Evolutionary conservation across 2,113 vertebrate species (phyloP), one percentile per base, ranked within the genome.

Genomic region (Cottus gobio): DNA sequence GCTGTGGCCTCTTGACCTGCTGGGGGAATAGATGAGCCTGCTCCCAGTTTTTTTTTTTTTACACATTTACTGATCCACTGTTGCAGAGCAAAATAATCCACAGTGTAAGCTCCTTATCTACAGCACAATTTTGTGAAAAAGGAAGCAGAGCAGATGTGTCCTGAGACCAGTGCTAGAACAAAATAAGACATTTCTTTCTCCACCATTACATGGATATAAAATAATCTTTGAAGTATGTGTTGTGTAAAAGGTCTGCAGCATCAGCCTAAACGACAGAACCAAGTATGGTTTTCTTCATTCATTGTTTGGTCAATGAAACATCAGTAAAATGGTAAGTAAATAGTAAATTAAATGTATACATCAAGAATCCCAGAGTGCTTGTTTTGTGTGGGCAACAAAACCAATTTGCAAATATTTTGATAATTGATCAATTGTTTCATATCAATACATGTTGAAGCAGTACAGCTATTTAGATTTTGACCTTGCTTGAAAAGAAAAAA

Each of bases 61-160:
- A 76, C 81, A 87, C 71, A 72, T 71, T 82, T 65, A 85, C 87
- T 91, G 89, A 89, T 90, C 80, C 90, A 79, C 80, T 83, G 80
- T 72, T 77, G 81, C 77, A 80, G 69, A 30, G 58, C 87, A 87
- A 81, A 87, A 84, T 93, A 94, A 94, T 95, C 93, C 92, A 90
- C 79, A 75, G 64, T 89, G 83, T 94, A 95, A 94, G 88, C 89
- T 91, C 75, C 90, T 94, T 93, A 92, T 93, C 82, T 74, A 37
- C 74, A 87, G 88, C 81, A 86, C 85, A 88, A 72, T 89, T 91
- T 90, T 75, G 71, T 50, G 44, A 57, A 79, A 90, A 91, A 81
- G 74, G 80, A 90, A 86, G 73, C 80, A 79, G 44, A 77, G 75
- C 76, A 91, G 81, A 91, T 90, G 80, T 72, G 46, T 78, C 22